Base-by-base conservation (phyloP, 37 sponge, comb jelly and placozoan genomes). In the Axinella damicornis region DNA sequence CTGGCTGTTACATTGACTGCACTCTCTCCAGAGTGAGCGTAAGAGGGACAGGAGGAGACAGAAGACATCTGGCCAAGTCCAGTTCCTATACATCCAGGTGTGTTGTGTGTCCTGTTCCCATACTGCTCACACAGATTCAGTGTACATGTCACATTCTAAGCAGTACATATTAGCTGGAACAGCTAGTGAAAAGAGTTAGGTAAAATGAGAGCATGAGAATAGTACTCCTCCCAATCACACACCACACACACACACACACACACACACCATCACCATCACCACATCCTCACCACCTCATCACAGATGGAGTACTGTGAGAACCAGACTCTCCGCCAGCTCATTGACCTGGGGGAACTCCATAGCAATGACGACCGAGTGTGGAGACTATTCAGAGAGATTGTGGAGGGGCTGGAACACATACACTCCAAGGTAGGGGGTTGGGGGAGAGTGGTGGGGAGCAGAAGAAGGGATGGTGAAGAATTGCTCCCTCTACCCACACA, bases 261-360 rank as follows among this genome's bases (percentile, higher is more conserved):
- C 27, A 61, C 63, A 61, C 63, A 61, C 25, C 5, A 61, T 61
- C 46, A 46, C 46, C 46, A n/a, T n/a, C n/a, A n/a, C n/a, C 15
- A 56, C 57, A 56, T 61, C 27, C 25, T n/a, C 63, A 61, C 20
- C 27, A 19, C 13, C 66, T 22, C 69, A 60, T 61, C 27, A 22
- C 68, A 99, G 94, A 99, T 99, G 99, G 99, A 99, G 80, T 99
- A 86, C 65, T 99, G 99, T 89, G 97, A 95, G 78, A 94, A 95
- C 33, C 79, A 89, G 46, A 99, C 97, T 0, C 77, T 99, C 35
- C 64, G 96, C 20, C 87, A 91, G 35, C 57, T 99, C 77, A 98
- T 98, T 25, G 89, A 91, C 66, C 70, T 88, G 11, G 83, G 88
- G 21, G 73, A 87, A 13, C 83, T 98, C 14, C 69, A 91, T 60